Conservation (phyloP, 2,797 vertebrate species). For the Sorex maritimensis region DNA sequence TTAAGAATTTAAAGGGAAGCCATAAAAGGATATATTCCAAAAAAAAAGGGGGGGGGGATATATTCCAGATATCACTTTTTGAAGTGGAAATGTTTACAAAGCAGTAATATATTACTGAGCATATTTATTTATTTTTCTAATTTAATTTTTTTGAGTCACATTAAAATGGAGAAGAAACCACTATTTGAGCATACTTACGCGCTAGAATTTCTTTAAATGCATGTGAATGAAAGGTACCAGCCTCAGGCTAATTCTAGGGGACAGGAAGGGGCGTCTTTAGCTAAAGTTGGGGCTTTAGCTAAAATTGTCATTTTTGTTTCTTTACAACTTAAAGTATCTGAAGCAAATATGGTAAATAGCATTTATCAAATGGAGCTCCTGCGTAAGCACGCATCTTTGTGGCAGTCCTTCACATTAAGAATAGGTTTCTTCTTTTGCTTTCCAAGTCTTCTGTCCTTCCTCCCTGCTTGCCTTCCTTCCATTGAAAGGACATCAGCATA, state of each 20-base stretch:
- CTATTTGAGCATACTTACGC: neutral
- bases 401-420: neutral
- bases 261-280: neutral
- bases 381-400: neutral
- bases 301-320: constrained; percentile 40
- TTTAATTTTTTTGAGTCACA: too few species aligned
- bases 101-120: neutral
- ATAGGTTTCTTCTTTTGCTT: neutral
- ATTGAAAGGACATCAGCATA: neutral
- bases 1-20: constrained; percentile 10
- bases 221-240: neutral
- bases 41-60: too few species aligned
- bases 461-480: neutral
- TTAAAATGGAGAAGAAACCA: too few species aligned
- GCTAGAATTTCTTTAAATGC: neutral
- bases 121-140: too few species aligned
- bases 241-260: constrained; percentile 20
- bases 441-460: neutral
- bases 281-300: constrained; percentile 14
- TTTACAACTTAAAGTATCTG: constrained; percentile 37
- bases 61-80: constrained; percentile 29
- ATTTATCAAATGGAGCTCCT: constrained; percentile 37
- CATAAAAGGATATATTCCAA: constrained; percentile 6
- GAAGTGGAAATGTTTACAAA: constrained; percentile 25
- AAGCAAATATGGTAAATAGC: constrained; percentile 37